Conservation (phyloP, 1,140 invertebrate species). For the Asbolus verrucosus region DNA sequence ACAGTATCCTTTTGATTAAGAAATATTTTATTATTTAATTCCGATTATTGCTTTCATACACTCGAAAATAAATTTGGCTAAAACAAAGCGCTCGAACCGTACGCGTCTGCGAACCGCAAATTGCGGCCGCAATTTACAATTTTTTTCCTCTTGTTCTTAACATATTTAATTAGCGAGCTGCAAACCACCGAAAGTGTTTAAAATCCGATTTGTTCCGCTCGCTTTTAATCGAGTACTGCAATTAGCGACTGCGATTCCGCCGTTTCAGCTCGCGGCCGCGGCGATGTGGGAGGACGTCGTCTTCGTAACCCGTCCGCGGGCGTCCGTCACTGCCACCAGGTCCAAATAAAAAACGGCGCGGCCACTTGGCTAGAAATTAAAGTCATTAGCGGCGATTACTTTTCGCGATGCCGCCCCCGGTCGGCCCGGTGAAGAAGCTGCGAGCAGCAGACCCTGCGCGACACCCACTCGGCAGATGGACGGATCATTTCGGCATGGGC, state of each 20-base stretch:
- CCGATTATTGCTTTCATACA: constrained; percentile 11
- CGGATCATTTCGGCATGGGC: constrained; percentile 6
- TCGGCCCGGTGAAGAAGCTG: constrained; percentile 5
- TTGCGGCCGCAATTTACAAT: constrained; percentile 41
- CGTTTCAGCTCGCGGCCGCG: no score
- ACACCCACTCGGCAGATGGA: constrained; percentile 4
- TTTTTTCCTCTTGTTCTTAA: constrained; percentile 36
- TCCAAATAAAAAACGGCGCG: no score
- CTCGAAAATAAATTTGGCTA: background rate
- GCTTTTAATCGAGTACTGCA: constrained; percentile 42
- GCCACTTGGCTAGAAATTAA: no score
- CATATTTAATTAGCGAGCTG: constrained; percentile 40
- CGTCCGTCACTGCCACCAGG: no score
- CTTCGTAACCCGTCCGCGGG: no score
- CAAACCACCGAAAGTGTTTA: constrained; percentile 37
- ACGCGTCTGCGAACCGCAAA: background rate
- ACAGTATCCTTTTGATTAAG: constrained; percentile 34
- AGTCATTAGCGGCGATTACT: background rate
- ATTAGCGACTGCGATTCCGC: constrained; percentile 31
- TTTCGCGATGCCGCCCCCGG: constrained; percentile 3
- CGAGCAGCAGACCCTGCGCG: no score
- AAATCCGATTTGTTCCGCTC: constrained; percentile 42
- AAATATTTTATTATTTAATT: constrained; percentile 35
- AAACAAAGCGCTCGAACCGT: background rate
- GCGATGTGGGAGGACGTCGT: no score